phyloP scores from a whole-genome alignment of 1,140 invertebrate genomes.

The Drosophila tropicalis region DNA sequence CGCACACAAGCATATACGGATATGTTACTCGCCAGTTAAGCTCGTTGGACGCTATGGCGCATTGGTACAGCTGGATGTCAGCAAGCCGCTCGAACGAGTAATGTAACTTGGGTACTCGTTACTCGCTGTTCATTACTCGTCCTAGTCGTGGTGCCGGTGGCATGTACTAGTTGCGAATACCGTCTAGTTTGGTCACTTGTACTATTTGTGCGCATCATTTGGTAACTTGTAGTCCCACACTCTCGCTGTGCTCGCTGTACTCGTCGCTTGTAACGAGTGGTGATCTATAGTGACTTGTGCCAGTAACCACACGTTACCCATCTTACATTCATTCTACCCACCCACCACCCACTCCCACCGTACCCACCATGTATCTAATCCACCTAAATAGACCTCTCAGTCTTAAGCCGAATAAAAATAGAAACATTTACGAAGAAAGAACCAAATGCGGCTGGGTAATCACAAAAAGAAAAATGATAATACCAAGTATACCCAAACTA shows the following conservation, averaged over 20 bases:
- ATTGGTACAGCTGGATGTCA: background rate
- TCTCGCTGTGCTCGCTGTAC: background rate
- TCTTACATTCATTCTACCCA: constrained; percentile 5
- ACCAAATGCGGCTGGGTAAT: constrained; percentile 36
- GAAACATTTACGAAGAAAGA: constrained; percentile 81
- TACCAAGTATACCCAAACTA: background rate
- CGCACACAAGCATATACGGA: no score
- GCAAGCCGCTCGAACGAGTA: background rate
- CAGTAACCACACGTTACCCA: background rate
- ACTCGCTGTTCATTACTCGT: background rate
- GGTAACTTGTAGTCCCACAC: background rate
- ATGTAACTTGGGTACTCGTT: background rate
- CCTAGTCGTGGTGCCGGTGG: background rate
- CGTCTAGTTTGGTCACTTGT: background rate
- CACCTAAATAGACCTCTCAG: constrained; percentile 22
- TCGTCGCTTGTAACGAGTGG: background rate
- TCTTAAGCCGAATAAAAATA: constrained; percentile 68
- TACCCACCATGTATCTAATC: constrained; percentile 43
- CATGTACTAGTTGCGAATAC: background rate
- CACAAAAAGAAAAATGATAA: background rate
- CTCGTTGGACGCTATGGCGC: background rate
- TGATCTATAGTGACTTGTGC: background rate
- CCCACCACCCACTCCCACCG: constrained; percentile 22
- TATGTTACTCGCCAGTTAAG: no score
- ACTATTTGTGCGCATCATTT: background rate